Percentiles rank a stretch among this genome's conserved stretches.
Conservation (phyloP, 2,888 invertebrate species). For the Aproaerema taeniolella region DNA sequence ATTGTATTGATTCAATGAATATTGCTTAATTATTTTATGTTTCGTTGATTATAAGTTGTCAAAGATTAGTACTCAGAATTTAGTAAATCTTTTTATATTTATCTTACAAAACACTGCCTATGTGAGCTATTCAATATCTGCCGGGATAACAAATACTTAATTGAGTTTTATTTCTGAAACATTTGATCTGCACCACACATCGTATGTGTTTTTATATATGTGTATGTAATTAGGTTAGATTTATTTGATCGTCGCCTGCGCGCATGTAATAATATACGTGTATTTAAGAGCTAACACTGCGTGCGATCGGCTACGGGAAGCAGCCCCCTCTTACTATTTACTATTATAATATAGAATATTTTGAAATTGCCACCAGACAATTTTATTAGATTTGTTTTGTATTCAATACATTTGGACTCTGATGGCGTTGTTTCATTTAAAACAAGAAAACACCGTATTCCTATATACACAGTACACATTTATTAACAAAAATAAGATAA, state of each 20-base stretch:
- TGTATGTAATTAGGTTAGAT: slow-evolving; percentile 48
- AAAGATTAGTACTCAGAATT: too few relatives aligned
- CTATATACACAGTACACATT: too few relatives aligned
- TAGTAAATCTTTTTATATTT: too few relatives aligned
- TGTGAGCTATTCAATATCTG: too few relatives aligned
- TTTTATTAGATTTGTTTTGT: slow-evolving; percentile 74
- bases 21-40: too few relatives aligned
- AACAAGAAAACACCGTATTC: too few relatives aligned
- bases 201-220: slow-evolving; percentile 23
- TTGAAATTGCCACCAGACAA: slow-evolving; percentile 68
- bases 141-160: too few relatives aligned
- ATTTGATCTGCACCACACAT: slow-evolving; percentile 7
- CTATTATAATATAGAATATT: slow-evolving; percentile 60
- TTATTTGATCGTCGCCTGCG: slow-evolving; percentile 31
- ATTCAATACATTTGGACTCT: slow-evolving; percentile 76
- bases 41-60: too few relatives aligned
- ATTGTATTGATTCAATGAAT: too few relatives aligned
- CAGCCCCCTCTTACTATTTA: slow-evolving; percentile 42
- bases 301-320: slow-evolving; percentile 18
- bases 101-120: too few relatives aligned
- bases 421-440: slow-evolving; percentile 37
- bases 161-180: too few relatives aligned
- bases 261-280: slow-evolving; percentile 32
- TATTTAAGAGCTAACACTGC: neutral
- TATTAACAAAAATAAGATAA: too few relatives aligned